A percentile compares a stretch with the other conserved stretches of the same genome.
Conservation (phyloP, 2,113 vertebrate species). For the Cheilinus undulatus region DNA sequence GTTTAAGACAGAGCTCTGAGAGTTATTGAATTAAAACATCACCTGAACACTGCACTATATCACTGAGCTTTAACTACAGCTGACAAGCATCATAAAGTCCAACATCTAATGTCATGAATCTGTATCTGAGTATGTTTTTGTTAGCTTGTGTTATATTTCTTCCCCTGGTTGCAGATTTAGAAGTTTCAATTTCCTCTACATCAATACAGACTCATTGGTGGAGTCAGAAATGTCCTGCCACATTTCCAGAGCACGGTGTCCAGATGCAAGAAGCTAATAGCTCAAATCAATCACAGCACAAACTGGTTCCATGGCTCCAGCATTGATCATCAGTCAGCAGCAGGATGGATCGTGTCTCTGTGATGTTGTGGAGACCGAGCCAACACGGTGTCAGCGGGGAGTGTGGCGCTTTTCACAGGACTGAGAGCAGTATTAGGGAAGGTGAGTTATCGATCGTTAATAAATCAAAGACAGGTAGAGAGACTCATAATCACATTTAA, state of each 20-base stretch:
- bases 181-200: slow-evolving; percentile 47
- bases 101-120: slow-evolving; percentile 7
- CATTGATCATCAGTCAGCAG: slow-evolving; percentile 67
- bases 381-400: slow-evolving; percentile 25
- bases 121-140: neutral
- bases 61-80: neutral
- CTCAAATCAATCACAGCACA: slow-evolving; percentile 71
- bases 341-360: slow-evolving; percentile 61
- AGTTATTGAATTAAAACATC: neutral
- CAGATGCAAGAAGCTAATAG: slow-evolving; percentile 68
- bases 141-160: neutral
- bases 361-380: slow-evolving; percentile 38
- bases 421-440: slow-evolving; percentile 15
- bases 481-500: too few relatives aligned
- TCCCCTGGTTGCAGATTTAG: slow-evolving; percentile 42
- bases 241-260: slow-evolving; percentile 54
- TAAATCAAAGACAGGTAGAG: neutral
- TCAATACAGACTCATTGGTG: slow-evolving; percentile 48
- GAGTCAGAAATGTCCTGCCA: slow-evolving; percentile 34
- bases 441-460: neutral
- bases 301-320: slow-evolving; percentile 39
- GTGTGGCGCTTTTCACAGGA: slow-evolving; percentile 12
- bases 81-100: neutral
- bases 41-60: neutral
- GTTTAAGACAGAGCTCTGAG: neutral